phyloP scores from a whole-genome alignment of 2,888 invertebrate genomes.

The Caenorhabditis virilis region DNA sequence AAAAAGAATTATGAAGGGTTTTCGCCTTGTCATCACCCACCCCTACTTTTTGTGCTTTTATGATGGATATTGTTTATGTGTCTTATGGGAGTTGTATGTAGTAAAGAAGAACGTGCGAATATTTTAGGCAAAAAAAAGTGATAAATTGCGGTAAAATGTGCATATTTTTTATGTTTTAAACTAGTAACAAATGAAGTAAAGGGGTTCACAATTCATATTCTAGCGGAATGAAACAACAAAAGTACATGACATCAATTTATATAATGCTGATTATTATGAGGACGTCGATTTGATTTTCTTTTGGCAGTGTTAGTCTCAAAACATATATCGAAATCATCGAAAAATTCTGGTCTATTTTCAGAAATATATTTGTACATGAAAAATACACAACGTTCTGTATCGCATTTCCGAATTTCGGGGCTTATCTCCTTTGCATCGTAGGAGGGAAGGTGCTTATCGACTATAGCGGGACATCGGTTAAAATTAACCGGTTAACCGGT shows the following conservation, averaged over 20 bases:
- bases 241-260: background rate
- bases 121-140: too few species aligned
- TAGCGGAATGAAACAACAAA: background rate
- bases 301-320: constrained; percentile 42
- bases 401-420: constrained; percentile 43
- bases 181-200: background rate
- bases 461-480: too few species aligned
- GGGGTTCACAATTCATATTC: background rate
- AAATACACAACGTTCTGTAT: constrained; percentile 39
- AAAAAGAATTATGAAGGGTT: constrained; percentile 38
- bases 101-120: too few species aligned
- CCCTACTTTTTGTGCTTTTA: background rate
- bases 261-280: background rate
- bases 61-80: constrained; percentile 33
- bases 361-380: constrained; percentile 48
- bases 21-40: background rate
- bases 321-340: constrained; percentile 38
- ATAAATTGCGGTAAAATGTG: constrained; percentile 5
- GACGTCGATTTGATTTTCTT: background rate
- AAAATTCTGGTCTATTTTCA: constrained; percentile 28
- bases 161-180: background rate
- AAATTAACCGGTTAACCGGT: too few species aligned
- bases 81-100: constrained; percentile 18
- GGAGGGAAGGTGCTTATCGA: constrained; percentile 33
- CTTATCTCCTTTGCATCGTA: constrained; percentile 43